Evolutionary conservation across 2,797 vertebrate genomes (phyloP), one percentile per base, ranked within the genome.

Genomic region (Pangasius djambal): DNA sequence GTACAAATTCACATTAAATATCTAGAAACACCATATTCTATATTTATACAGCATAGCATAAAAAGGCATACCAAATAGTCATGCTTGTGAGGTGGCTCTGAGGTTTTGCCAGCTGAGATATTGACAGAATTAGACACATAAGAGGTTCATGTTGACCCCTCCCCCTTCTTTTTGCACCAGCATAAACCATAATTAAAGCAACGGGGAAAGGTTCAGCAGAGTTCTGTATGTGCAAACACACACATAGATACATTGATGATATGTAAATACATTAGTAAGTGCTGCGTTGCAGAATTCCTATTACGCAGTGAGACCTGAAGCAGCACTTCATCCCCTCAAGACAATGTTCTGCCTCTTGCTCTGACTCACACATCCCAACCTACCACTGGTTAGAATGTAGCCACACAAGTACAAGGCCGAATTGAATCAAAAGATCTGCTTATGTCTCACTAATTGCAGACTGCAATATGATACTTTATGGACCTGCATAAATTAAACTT

Each of bases 171-270:
- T 67, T 72, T 8, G 3, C 75, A 82, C 9, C n/a, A 55, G 31
- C 70, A 48, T 70, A 65, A 75, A 85, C 61, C 52, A 86, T 84
- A 52, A 57, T 85, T 70, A 91, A 82, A 88, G 89, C 89, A 79
- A 52, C 52, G 55, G n/a, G 57, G 37, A 79, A 67, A 75, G 28
- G 81, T 48, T 22, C 31, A 79, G 67, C 22, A 37, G 50, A 70
- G 31, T 22, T 69, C n/a, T 50, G 44, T 20, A 50, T 52, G 16
- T 34, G 6, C 20, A 84, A 65, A 48, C 37, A 48, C 78, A 79
- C 52, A 61, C 9, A 59, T 2, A 40, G n/a, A 4, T 16, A 83
- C 20, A 18, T 31, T 83, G 6, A 48, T 67, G 2, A 31, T 75
- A 77, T 85, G 86, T 59, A 89, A 61, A 87, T 69, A 86, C 31